Conservation (phyloP, 1,140 invertebrate species). For the Lethrus apterus region DNA sequence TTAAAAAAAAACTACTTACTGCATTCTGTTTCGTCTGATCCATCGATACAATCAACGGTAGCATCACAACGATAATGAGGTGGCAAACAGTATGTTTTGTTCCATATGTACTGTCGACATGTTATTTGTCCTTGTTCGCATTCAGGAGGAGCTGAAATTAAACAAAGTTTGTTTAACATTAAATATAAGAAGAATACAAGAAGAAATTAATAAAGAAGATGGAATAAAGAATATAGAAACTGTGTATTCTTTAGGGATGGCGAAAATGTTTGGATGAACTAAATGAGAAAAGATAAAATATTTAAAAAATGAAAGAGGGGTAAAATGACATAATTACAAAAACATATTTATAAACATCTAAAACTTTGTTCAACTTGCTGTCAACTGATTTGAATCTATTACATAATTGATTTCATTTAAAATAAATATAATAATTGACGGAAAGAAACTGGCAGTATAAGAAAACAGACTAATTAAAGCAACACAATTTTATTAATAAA, state of each 20-base stretch:
- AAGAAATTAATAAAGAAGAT: not conserved
- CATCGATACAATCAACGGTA: conserved; percentile 88
- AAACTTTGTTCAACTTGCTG: too few species aligned
- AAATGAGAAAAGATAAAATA: not conserved
- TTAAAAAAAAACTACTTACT: conserved; percentile 78
- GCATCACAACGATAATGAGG: conserved; percentile 86
- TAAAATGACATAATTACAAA: not conserved
- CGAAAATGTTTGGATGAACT: not conserved
- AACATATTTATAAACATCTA: too few species aligned
- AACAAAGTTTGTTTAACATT: conserved; percentile 20
- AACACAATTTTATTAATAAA: too few species aligned
- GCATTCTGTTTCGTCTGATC: conserved; percentile 87
- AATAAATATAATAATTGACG: too few species aligned
- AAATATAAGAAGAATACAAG: conserved; percentile 2
- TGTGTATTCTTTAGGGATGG: too few species aligned
- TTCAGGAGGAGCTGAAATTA: conserved; percentile 75
- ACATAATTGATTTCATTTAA: too few species aligned
- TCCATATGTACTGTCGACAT: conserved; percentile 86
- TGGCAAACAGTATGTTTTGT: conserved; percentile 89
- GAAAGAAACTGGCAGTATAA: too few species aligned
- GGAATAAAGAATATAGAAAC: too few species aligned
- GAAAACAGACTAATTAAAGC: too few species aligned
- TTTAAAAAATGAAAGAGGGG: not conserved
- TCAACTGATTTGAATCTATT: too few species aligned
- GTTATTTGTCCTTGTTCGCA: conserved; percentile 79